phyloP scores from a whole-genome alignment of 2,888 invertebrate species.

The Agriotes lineatus region DNA sequence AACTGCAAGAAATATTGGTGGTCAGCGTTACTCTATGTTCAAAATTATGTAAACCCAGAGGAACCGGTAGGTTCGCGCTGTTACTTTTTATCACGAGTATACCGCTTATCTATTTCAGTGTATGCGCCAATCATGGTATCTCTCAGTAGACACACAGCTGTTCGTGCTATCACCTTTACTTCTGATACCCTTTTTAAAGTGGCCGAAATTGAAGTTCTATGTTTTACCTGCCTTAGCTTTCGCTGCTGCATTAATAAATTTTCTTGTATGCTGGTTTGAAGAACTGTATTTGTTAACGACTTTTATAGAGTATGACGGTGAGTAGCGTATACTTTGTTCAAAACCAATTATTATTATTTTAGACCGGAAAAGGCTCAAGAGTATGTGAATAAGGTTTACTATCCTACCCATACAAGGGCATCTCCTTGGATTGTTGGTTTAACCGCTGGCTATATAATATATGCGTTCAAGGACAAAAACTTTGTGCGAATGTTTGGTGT shows the following conservation, averaged over 20 bases:
- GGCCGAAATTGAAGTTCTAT: no score
- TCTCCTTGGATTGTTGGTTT: neutral
- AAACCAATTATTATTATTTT: no score
- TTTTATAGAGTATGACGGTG: no score
- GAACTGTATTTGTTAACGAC: no score
- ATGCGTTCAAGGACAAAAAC: neutral
- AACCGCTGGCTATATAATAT: neutral
- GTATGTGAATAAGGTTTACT: neutral
- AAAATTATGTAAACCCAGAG: constrained; percentile 60
- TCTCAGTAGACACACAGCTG: constrained; percentile 72
- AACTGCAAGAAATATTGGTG: constrained; percentile 67
- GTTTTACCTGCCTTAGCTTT: no score
- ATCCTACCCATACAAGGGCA: neutral
- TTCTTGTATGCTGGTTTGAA: no score
- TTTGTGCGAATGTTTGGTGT: neutral
- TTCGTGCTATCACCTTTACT: constrained; percentile 70
- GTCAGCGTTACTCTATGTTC: constrained; percentile 65
- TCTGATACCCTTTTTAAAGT: constrained; percentile 60
- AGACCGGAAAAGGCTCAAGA: neutral
- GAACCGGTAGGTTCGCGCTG: constrained; percentile 51
- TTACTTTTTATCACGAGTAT: neutral
- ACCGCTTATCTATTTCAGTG: constrained; percentile 57
- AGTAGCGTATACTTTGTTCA: no score
- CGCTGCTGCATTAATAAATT: no score
- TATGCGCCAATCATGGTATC: constrained; percentile 71